Evolutionary conservation across 2,797 vertebrate species (phyloP).

Genomic region (Tympanoctomys barrerae): DNA sequence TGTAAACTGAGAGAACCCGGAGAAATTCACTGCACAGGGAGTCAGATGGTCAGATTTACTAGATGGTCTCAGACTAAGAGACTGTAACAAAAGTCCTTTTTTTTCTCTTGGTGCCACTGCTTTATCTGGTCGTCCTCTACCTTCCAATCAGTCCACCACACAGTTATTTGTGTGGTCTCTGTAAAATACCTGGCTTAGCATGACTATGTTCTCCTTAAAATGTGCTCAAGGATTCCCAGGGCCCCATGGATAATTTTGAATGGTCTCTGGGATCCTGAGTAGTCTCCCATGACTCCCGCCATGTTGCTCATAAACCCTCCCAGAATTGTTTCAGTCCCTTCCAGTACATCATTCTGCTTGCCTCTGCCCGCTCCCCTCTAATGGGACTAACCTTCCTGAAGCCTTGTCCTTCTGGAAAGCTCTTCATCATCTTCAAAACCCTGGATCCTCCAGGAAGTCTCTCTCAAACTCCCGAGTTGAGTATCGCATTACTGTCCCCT

Average conservation of each 20-base stretch:
- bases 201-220: neutral
- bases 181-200: neutral
- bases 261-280: neutral
- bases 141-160: neutral
- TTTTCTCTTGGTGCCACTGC: neutral
- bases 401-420: neutral
- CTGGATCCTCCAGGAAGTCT: slow-evolving; percentile 15
- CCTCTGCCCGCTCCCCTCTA: neutral
- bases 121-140: slow-evolving; percentile 2
- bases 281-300: neutral
- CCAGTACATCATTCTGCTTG: neutral
- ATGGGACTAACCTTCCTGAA: neutral
- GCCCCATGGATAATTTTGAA: neutral
- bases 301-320: neutral
- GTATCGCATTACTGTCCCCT: neutral
- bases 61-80: neutral
- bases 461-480: slow-evolving; percentile 20
- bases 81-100: neutral
- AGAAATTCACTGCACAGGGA: neutral
- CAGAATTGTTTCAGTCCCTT: neutral
- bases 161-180: neutral
- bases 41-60: neutral
- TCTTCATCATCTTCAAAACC: slow-evolving; percentile 2
- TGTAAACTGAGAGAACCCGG: slow-evolving; percentile 44
- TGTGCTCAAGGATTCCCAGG: neutral